Conservation (phyloP, 2,888 invertebrate genomes). For the Dione vanillae region DNA sequence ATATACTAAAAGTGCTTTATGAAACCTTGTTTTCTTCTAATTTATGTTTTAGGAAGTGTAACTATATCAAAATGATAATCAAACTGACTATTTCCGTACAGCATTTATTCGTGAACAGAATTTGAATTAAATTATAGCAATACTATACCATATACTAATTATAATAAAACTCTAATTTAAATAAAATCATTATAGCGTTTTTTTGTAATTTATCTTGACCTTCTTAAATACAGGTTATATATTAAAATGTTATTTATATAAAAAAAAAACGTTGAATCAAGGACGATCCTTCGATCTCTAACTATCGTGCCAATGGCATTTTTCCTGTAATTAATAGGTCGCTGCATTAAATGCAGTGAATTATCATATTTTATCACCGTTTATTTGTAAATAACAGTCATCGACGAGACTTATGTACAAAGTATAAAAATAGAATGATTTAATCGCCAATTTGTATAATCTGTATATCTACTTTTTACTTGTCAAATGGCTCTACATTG, state of each 20-base stretch:
- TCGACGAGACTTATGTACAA: neutral
- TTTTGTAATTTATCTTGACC: neutral
- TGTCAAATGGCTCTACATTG: too few relatives aligned
- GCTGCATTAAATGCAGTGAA: slow-evolving; percentile 8
- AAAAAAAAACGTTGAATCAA: slow-evolving; percentile 19
- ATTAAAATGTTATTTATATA: neutral
- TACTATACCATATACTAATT: too few relatives aligned
- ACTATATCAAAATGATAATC: too few relatives aligned
- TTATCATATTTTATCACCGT: slow-evolving; percentile 17
- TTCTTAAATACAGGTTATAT: neutral
- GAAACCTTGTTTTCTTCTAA: too few relatives aligned
- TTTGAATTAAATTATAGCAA: too few relatives aligned
- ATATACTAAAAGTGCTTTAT: too few relatives aligned
- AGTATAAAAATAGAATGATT: neutral
- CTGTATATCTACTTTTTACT: too few relatives aligned
- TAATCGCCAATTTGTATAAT: too few relatives aligned
- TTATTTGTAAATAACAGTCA: slow-evolving; percentile 10
- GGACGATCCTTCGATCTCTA: neutral
- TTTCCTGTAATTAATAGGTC: slow-evolving; percentile 17
- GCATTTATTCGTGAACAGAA: neutral
- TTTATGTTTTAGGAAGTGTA: too few relatives aligned
- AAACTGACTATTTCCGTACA: neutral
- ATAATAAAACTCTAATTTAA: neutral
- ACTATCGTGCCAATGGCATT: slow-evolving; percentile 16
- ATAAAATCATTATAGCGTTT: neutral